Base-by-base conservation (phyloP, 1,140 invertebrate species). In the Macrocentrus cingulum region DNA sequence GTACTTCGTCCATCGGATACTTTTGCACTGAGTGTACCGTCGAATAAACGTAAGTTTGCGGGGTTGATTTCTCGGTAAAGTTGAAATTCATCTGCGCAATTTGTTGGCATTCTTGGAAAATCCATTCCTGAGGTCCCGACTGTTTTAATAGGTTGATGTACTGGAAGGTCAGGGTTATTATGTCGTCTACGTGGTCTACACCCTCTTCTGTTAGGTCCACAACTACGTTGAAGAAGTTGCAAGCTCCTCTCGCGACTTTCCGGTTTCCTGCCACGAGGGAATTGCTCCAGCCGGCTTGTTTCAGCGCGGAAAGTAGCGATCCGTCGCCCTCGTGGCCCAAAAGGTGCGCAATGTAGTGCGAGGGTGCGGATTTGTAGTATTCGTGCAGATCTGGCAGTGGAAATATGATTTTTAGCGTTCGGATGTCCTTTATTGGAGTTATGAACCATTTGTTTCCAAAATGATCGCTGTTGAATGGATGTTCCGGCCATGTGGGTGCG, bases 261-360 rank as follows among this genome's bases (percentile, higher is more conserved):
- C 88, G 85, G 46, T 86, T 85, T 0, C 94, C 95, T 5, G 89
- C 89, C 34, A 88, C 80, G 11, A 99, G 74, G 63, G 87, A 84
- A 76, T 94, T 97, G 20, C 91, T 94, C 95, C 95, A 99, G 23
- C 95, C 92, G 64, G 84, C 83, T 5, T 83, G 79, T 71, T 95
- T 96, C 3, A 99, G 81, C 23, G 90, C 88, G 2, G 95, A 92
- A 44, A 99, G 80, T 34, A 99, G 81, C 70, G 95, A 98, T 7
- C 96, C 96, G 39, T 91, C 85, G 4, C 96, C 95, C 83, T 99
- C 96, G 76, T 99, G 97, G 0, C 95, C 96, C 67, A 99, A 84
- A 44, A 99, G 82, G 80, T 98, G 92, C 9, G 91, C 89, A 52
- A 98, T 75, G 74, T 97, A 97, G 71, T 88, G 84, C n/a, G 86